phyloP scores from a whole-genome alignment of 2,113 vertebrate species.

The Caretta caretta region DNA sequence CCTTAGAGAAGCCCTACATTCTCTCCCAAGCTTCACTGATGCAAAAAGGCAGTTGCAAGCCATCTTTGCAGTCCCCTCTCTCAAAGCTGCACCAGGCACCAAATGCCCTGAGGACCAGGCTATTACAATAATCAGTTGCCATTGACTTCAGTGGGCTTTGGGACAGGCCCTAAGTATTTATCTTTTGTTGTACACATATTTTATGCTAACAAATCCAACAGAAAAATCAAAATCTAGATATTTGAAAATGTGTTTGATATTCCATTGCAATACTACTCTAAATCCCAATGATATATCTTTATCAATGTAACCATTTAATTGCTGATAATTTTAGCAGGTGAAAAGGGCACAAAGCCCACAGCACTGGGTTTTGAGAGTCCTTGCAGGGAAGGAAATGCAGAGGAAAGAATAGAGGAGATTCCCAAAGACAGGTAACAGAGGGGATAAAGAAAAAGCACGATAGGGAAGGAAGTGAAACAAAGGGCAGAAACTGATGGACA shows the following conservation, averaged over 20 bases:
- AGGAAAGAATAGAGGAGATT: neutral
- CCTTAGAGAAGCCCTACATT: neutral
- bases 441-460: neutral
- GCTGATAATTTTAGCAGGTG: neutral
- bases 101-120: neutral
- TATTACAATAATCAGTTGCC: neutral
- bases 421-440: neutral
- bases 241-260: neutral
- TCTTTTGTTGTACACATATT: neutral
- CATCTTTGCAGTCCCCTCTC: neutral
- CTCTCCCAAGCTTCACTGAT: neutral
- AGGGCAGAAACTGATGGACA: neutral
- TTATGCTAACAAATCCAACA: neutral
- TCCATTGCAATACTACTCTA: neutral
- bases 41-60: neutral
- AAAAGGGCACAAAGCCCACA: neutral
- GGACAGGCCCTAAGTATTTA: neutral
- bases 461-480: neutral
- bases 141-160: neutral
- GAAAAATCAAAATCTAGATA: neutral
- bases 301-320: neutral
- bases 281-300: constrained; percentile 9
- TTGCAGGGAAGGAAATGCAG: neutral
- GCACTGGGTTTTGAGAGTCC: neutral
- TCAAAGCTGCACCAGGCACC: neutral